These are phyloP conservation scores for Globodera rostochiensis DNA, from an alignment of 1,140 invertebrate species.

Conservation along the genomic window DNA sequence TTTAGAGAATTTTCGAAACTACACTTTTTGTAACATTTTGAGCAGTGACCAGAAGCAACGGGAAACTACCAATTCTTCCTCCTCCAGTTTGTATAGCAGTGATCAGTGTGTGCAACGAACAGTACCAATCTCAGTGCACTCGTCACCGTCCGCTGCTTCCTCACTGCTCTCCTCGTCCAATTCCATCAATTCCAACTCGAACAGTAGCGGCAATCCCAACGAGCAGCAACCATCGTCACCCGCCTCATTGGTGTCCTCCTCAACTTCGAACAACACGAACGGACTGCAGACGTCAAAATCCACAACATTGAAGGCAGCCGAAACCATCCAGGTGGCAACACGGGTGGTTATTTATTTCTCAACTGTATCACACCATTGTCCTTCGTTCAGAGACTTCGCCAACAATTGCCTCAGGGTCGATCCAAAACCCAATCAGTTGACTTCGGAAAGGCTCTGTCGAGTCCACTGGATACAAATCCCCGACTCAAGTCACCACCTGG, in stretches of 20 bases:
- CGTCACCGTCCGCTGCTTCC: constrained; percentile 12
- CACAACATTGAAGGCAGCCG: constrained; percentile 7
- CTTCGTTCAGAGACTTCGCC: constrained; percentile 10
- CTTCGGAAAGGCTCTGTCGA: not conserved
- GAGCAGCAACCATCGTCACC: constrained; percentile 17
- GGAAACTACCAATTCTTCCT: constrained; percentile 8
- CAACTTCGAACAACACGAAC: constrained; percentile 16
- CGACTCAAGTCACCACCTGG: constrained; percentile 6
- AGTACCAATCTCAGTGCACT: constrained; percentile 9
- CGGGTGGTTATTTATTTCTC: not conserved
- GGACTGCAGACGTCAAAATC: constrained; percentile 14
- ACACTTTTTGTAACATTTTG: not conserved
- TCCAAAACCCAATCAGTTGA: constrained; percentile 11
- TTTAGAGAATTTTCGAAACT: no score
- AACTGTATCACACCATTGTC: not conserved
- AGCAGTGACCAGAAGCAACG: not conserved
- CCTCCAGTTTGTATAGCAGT: constrained; percentile 40
- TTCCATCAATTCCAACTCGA: constrained; percentile 20
- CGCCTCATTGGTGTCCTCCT: constrained; percentile 1
- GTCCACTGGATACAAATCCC: not conserved
- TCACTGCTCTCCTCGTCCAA: constrained; percentile 19
- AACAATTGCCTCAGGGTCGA: constrained; percentile 18
- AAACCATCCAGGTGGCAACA: constrained; percentile 6
- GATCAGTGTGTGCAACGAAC: constrained; percentile 44
- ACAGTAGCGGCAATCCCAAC: not conserved